Evolutionary conservation across 2,797 vertebrate genomes (phyloP).

Genomic region (Chelidonichthys spinosus): DNA sequence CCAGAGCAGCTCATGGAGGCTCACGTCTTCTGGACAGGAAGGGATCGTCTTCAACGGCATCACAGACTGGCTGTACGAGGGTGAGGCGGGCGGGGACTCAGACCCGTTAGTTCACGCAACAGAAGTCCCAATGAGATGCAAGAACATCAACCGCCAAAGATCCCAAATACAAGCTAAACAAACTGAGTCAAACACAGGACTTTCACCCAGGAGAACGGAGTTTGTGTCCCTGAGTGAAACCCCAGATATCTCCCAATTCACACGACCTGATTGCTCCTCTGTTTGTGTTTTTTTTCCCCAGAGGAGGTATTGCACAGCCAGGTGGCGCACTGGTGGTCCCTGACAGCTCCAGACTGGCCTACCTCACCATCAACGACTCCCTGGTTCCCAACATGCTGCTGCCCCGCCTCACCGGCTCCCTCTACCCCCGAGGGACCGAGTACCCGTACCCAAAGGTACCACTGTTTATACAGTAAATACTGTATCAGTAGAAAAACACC

Average conservation of each 20-base stretch:
- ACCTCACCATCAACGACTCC: slow-evolving; percentile 81
- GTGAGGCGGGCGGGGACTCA: slow-evolving; percentile 74
- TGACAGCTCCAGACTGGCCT: slow-evolving; percentile 80
- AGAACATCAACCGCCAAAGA: not conserved
- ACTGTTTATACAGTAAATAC: not conserved
- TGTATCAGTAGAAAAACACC: not conserved
- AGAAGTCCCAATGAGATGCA: too few relatives aligned
- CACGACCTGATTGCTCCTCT: not conserved
- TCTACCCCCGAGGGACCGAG: slow-evolving; percentile 76
- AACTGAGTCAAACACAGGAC: not conserved
- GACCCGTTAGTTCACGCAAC: not conserved
- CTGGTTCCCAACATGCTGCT: slow-evolving; percentile 81
- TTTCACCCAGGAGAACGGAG: not conserved
- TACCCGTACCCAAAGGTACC: slow-evolving; percentile 83
- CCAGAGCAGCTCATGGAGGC: slow-evolving; percentile 92
- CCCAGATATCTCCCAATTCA: not conserved
- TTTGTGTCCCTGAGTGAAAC: not conserved
- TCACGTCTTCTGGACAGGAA: slow-evolving; percentile 95
- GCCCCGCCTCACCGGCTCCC: slow-evolving; percentile 76
- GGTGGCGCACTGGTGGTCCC: slow-evolving; percentile 84
- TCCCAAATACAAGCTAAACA: not conserved
- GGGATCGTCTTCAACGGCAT: slow-evolving; percentile 94
- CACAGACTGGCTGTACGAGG: slow-evolving; percentile 96
- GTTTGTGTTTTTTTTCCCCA: slow-evolving; percentile 38
- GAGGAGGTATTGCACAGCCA: slow-evolving; percentile 78